A percentile compares a stretch with the other conserved stretches of the same genome.
Evolutionary conservation across 2,888 invertebrate genomes (phyloP).

Genomic region (Hyles lineata): DNA sequence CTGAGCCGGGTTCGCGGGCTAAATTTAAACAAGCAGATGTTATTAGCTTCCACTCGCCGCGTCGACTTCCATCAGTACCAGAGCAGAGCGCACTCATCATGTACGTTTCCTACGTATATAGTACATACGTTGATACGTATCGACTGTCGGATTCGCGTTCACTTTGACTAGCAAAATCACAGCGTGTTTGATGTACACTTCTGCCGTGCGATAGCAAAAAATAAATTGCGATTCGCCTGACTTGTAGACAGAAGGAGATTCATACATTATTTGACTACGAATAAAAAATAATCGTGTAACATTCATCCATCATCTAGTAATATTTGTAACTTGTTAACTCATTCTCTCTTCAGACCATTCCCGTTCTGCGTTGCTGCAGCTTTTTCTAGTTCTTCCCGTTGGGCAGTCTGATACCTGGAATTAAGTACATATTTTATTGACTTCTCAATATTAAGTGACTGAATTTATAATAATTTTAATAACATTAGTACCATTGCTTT

Average conservation of each 20-base stretch:
- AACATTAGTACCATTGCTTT: too few species aligned
- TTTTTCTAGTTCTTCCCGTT: conserved; percentile 81
- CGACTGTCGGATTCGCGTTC: conserved; percentile 35
- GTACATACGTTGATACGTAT: not conserved
- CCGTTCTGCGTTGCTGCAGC: conserved; percentile 80
- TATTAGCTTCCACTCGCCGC: conserved; percentile 42
- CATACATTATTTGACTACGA: not conserved
- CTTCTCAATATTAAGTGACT: not conserved
- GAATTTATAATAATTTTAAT: too few species aligned
- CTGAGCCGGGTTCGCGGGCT: conserved; percentile 48
- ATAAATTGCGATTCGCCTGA: not conserved
- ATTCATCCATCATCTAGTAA: conserved; percentile 4
- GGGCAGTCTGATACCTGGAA: conserved; percentile 82
- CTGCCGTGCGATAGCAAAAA: not conserved
- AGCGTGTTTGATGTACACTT: conserved; percentile 45
- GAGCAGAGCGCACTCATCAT: not conserved
- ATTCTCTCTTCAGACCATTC: conserved; percentile 87
- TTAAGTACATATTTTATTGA: conserved; percentile 32
- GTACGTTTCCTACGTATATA: not conserved
- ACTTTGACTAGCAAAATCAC: conserved; percentile 66
- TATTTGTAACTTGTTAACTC: conserved; percentile 46
- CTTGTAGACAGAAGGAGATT: not conserved
- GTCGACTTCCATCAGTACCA: conserved; percentile 38
- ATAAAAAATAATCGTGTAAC: conserved; percentile 1
- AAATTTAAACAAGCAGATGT: conserved; percentile 50